Conservation (phyloP, 2,888 invertebrate genomes). For the Leucoptera coffeella region DNA sequence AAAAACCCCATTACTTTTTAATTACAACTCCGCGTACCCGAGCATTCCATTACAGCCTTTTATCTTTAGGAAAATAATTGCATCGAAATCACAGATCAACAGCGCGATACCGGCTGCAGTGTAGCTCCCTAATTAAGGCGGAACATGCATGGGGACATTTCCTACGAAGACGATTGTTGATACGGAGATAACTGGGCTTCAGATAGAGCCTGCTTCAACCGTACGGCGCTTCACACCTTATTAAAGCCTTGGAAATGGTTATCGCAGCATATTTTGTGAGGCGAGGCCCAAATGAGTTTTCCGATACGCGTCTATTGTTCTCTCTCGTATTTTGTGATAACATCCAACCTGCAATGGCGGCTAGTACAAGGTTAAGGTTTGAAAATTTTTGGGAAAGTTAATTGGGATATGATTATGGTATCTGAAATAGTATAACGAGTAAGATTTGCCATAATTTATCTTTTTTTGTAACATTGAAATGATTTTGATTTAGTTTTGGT, state of each 20-base stretch:
- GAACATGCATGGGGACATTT: conserved; percentile 43
- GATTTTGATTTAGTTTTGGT: no score
- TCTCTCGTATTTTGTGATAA: no score
- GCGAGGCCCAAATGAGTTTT: conserved; percentile 5
- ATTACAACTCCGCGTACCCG: no score
- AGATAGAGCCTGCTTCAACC: conserved; percentile 27
- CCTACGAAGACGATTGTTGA: conserved; percentile 37
- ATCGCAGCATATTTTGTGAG: conserved; percentile 9
- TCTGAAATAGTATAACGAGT: no score
- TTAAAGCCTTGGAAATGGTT: conserved; percentile 14
- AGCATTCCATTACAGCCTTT: conserved; percentile 14
- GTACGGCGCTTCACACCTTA: conserved; percentile 32
- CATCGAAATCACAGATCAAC: conserved; percentile 47
- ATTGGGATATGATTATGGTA: no score
- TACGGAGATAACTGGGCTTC: conserved; percentile 16
- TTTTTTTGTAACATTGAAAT: no score
- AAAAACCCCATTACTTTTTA: no score
- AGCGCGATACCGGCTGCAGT: conserved; percentile 24
- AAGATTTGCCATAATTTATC: no score
- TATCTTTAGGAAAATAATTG: conserved; percentile 46
- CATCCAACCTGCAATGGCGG: no score
- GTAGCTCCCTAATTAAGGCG: conserved; percentile 48
- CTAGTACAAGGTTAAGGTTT: no score
- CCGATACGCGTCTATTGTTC: conserved; percentile 4
- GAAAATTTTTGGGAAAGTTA: no score